Evolutionary conservation across 2,797 vertebrate species (phyloP).

Genomic region (Catostomus latipinnis): DNA sequence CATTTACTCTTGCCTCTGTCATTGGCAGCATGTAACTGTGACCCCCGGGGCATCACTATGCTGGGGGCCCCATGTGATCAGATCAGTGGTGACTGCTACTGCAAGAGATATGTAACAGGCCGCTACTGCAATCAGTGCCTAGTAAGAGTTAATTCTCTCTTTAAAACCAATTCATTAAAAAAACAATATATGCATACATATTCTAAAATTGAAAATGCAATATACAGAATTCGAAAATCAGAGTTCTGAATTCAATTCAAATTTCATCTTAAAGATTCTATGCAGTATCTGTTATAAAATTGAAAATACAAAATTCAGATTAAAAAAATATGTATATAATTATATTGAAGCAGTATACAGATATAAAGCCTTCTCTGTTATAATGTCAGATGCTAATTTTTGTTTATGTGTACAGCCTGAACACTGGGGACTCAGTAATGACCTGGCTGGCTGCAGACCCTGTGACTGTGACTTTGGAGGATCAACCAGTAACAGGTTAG

Average conservation of each 20-base stretch:
- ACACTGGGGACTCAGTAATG: slow-evolving; percentile 89
- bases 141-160: slow-evolving; percentile 73
- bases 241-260: not conserved
- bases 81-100: slow-evolving; percentile 88
- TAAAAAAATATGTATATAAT: not conserved
- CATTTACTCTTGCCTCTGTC: not conserved
- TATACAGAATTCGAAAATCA: not conserved
- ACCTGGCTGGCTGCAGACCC: slow-evolving; percentile 81
- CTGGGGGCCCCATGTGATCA: slow-evolving; percentile 82
- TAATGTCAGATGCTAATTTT: slow-evolving; percentile 5
- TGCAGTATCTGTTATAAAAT: not conserved
- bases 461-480: slow-evolving; percentile 90
- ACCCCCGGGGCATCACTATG: slow-evolving; percentile 79
- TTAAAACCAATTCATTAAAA: not conserved
- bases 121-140: slow-evolving; percentile 85
- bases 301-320: not conserved
- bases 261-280: not conserved
- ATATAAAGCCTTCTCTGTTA: not conserved
- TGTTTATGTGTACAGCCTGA: slow-evolving; percentile 75
- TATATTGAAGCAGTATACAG: not conserved
- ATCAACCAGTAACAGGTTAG: slow-evolving; percentile 86
- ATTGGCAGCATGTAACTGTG: slow-evolving; percentile 83
- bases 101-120: slow-evolving; percentile 87
- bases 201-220: not conserved
- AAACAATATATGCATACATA: not conserved